Base-by-base conservation (phyloP, 2,888 invertebrate species). In the Beris morrisii region DNA sequence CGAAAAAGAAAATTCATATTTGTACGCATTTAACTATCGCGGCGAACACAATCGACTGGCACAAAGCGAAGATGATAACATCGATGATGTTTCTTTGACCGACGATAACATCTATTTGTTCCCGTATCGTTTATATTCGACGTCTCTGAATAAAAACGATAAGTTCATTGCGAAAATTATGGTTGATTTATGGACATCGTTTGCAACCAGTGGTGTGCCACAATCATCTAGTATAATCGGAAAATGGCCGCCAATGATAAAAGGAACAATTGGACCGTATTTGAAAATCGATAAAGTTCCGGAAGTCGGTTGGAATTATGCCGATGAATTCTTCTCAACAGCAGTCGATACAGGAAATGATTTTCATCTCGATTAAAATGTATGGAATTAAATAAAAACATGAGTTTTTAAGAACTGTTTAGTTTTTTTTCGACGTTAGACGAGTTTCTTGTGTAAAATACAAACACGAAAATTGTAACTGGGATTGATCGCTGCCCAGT, bases 81-180 rank as follows among this genome's bases (percentile, higher is more conserved):
- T 61, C 11, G 52, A 50, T 13, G 61, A 61, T 15, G 61, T 61
- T 1, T 31, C 61, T 1, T 83, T 84, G 70, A 82, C 83, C 1
- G 82, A 84, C 69, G 84, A 84, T 67, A 74, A 83, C 5, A 77
- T 83, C 28, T 82, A 84, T 70, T 71, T 84, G 31, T 84, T 83
- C 71, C 75, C 75, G 12, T 73, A 67, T 64, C 72, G 73, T 44
- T 58, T 67, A 12, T 69, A 72, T 46, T 71, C 70, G 6, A 70
- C 70, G n/a, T 52, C 67, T 9, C 66, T 77, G 52, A 75, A 73
- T 61, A 69, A 70, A 28, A 61, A 67, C 11, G 79, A 79, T 57
- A 69, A 69, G n/a, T 56, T 59, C 52, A 72, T 81, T 12, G 77
- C 79, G 0, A 72, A 76, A 22, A 74, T 75, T 46, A 75, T 82